Evolutionary conservation across 2,797 vertebrate species (phyloP), one percentile per base, ranked within the genome.

Genomic region (Benthosema pterotum): DNA sequence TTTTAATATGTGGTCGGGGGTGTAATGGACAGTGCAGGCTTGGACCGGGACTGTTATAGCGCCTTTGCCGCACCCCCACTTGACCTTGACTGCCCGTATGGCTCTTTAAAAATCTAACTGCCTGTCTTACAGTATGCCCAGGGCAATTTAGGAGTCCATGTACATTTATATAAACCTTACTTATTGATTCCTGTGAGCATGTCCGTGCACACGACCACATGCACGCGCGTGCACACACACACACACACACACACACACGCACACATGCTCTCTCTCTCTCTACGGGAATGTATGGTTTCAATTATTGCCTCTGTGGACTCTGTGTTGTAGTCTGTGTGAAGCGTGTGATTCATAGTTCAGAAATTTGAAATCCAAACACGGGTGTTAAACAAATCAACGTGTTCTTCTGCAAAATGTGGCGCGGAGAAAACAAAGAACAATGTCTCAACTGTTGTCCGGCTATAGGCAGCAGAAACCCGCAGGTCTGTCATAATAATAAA

Each of bases 61-160:
- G 75, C 76, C 75, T 80, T n/a, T 76, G 32, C 71, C 61, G 60
- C 62, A 50, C 32, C 77, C 79, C 76, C 74, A 75, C 63, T 78
- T 90, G 88, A 92, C 91, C 89, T 91, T 91, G 88, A 90, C 86
- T 85, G 85, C 78, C 79, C 75, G 83, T 75, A 82, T 74, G 74
- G 79, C 80, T 86, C 76, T 90, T 89, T 89, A 87, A 83, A 90
- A 91, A 86, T 82, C 74, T 88, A 90, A 89, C 83, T 87, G 78
- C 85, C 84, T 80, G 81, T 88, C 84, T 83, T 83, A 84, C 75
- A 83, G 81, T 83, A 84, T 82, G 87, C 77, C 86, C 69, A 71
- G 73, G 85, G 88, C 85, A 87, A 89, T 88, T 89, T 86, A 78
- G 71, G 66, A 79, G 86, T 84, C 85, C 70, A 77, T 85, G 79